phyloP scores from a whole-genome alignment of 2,888 invertebrate species.

The Lapara coniferarum region DNA sequence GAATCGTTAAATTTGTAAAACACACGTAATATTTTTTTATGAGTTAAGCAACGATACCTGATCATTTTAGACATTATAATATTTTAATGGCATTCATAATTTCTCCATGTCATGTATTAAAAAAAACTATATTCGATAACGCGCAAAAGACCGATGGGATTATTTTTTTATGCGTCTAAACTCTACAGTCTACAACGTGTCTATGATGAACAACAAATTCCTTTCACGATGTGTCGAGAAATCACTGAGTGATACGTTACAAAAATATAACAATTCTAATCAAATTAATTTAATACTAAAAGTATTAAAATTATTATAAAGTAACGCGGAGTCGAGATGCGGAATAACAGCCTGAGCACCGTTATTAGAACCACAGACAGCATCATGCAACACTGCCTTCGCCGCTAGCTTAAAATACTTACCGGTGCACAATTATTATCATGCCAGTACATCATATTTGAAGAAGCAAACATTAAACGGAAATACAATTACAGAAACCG shows the following conservation, averaged over 20 bases:
- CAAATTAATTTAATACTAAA: slow-evolving; percentile 33
- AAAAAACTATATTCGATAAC: not conserved
- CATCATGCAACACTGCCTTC: slow-evolving; percentile 23
- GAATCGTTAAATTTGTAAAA: slow-evolving; percentile 43
- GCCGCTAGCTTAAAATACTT: slow-evolving; percentile 3
- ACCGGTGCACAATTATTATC: slow-evolving; percentile 8
- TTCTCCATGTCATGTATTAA: slow-evolving; percentile 1
- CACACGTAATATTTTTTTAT: slow-evolving; percentile 36
- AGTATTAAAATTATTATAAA: too few species aligned
- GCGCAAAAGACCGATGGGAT: slow-evolving; percentile 8
- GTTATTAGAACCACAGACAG: slow-evolving; percentile 25
- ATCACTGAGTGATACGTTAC: not conserved
- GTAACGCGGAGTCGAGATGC: slow-evolving; percentile 41
- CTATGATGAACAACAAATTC: slow-evolving; percentile 1
- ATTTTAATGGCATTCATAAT: slow-evolving; percentile 32
- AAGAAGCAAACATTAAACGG: not conserved
- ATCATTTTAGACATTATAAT: slow-evolving; percentile 25
- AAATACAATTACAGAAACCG: not conserved
- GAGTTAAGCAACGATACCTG: slow-evolving; percentile 29
- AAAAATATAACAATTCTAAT: slow-evolving; percentile 5
- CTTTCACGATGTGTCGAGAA: slow-evolving; percentile 2
- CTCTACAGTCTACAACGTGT: not conserved
- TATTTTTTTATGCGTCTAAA: slow-evolving; percentile 6
- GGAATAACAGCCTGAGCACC: slow-evolving; percentile 51
- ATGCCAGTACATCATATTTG: not conserved